Percentiles rank a stretch among this genome's conserved stretches.
Conservation (phyloP, 1,140 invertebrate species). For the Drosophila eugracilis region DNA sequence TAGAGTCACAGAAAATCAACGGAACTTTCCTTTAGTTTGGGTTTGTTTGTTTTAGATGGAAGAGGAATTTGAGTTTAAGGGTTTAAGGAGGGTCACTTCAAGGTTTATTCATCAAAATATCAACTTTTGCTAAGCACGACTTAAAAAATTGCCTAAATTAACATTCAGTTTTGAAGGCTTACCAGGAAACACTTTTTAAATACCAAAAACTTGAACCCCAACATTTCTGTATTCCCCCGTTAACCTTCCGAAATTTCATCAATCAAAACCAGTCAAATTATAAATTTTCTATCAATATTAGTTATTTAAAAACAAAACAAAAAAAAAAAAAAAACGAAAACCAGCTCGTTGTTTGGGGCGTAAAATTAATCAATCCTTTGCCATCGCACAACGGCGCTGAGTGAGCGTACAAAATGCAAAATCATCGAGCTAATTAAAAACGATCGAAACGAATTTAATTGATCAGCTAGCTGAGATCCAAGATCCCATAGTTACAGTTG, state of each 20-base stretch:
- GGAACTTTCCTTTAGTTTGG: conserved; percentile 20
- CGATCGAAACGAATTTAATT: conserved; percentile 84
- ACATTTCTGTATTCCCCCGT: background rate
- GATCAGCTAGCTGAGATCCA: conserved; percentile 65
- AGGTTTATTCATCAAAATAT: too few species aligned
- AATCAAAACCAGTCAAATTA: conserved; percentile 23
- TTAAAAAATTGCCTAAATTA: background rate
- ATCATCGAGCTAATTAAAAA: conserved; percentile 84
- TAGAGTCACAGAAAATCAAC: conserved; percentile 8
- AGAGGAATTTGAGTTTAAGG: background rate
- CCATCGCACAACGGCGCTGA: conserved; percentile 52
- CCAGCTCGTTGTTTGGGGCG: conserved; percentile 10
- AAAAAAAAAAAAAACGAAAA: conserved; percentile 13
- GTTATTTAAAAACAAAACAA: conserved; percentile 25
- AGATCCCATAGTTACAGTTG: conserved; percentile 51
- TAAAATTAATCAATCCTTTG: conserved; percentile 55
- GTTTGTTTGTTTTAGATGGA: background rate
- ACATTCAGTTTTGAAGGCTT: background rate
- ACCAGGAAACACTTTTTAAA: background rate
- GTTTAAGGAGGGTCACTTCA: too few species aligned
- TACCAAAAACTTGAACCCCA: background rate
- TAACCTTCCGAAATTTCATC: conserved; percentile 12
- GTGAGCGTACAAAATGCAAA: conserved; percentile 71
- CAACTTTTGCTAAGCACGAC: too few species aligned
- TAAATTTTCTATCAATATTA: conserved; percentile 34